Conservation (phyloP, 2,888 invertebrate genomes). For the Autographa pulchrina region DNA sequence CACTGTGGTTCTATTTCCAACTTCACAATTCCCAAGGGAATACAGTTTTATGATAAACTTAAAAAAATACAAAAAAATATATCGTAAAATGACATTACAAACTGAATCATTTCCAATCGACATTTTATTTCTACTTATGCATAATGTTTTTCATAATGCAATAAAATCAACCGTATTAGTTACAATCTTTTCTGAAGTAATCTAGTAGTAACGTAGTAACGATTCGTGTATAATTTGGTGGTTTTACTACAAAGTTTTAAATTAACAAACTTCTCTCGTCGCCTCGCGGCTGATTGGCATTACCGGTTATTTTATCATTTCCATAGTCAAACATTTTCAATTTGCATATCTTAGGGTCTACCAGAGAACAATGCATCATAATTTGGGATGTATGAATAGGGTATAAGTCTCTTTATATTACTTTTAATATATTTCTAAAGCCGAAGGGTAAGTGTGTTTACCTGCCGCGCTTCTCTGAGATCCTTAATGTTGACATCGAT, state of each 20-base stretch:
- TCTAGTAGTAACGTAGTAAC: no score
- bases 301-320: background rate
- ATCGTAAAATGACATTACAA: background rate
- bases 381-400: background rate
- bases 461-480: background rate
- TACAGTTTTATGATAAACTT: no score
- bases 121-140: background rate
- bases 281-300: background rate
- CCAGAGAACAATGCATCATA: background rate
- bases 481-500: background rate
- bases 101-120: background rate
- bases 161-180: background rate
- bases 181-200: background rate
- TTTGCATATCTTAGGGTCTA: constrained; percentile 4
- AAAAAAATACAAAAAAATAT: background rate
- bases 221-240: background rate
- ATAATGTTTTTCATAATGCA: background rate
- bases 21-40: no score
- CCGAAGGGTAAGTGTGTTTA: no score
- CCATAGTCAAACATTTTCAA: background rate
- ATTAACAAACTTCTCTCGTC: constrained; percentile 6
- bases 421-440: no score
- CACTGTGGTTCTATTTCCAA: no score
- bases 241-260: background rate
- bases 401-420: background rate